Evolutionary conservation across 2,888 invertebrate genomes (phyloP).

Genomic region (Lochmaea crataegi): DNA sequence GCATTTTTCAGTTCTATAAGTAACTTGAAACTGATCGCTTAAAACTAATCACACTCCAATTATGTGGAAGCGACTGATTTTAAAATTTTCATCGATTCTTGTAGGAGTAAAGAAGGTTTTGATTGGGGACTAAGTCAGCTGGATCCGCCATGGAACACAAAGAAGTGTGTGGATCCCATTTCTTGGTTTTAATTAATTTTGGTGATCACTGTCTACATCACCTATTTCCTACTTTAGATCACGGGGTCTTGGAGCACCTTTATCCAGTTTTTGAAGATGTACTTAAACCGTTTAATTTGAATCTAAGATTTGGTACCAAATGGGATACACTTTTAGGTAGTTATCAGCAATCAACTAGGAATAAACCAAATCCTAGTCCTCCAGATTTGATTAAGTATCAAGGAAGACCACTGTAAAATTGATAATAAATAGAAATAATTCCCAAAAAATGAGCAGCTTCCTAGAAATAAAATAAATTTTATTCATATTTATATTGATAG

Average conservation of each 20-base stretch:
- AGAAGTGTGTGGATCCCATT: conserved; percentile 76
- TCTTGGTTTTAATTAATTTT: conserved; percentile 78
- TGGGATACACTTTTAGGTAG: conserved; percentile 76
- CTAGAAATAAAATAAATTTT: too few species aligned
- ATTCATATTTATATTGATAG: too few species aligned
- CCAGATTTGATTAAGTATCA: conserved; percentile 53
- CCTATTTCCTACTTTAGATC: conserved; percentile 85
- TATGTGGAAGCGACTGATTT: too few species aligned
- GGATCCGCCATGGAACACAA: conserved; percentile 80
- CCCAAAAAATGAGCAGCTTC: too few species aligned
- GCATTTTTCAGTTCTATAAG: too few species aligned
- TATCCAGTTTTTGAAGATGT: conserved; percentile 73
- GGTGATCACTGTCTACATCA: conserved; percentile 87
- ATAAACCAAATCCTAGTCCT: conserved; percentile 61
- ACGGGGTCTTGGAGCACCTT: conserved; percentile 77
- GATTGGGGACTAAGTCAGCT: conserved; percentile 87
- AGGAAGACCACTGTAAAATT: neutral
- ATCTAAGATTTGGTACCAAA: conserved; percentile 67
- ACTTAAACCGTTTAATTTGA: conserved; percentile 73
- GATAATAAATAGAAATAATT: neutral
- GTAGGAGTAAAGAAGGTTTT: conserved; percentile 64
- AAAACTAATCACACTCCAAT: too few species aligned
- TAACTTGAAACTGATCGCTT: too few species aligned
- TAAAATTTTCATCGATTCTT: conserved; percentile 35
- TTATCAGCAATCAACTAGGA: conserved; percentile 71